Conservation (phyloP, 2,797 vertebrate genomes). For the Schizopygopsis pylzovi region DNA sequence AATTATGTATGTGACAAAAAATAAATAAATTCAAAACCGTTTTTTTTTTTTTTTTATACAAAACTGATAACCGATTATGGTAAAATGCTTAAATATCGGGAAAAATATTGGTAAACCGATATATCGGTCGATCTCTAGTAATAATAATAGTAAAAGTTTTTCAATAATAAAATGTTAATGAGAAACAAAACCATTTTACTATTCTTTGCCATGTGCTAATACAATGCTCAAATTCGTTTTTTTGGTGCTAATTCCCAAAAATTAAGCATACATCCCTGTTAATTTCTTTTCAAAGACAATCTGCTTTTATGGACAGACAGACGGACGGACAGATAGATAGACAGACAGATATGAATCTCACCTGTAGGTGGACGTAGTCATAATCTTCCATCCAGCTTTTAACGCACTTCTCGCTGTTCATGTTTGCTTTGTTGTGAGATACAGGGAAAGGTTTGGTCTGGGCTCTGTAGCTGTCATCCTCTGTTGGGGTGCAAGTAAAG, state of each 20-base stretch:
- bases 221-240: no score
- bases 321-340: not conserved
- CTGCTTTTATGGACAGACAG: not conserved
- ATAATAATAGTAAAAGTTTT: not conserved
- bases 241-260: not conserved
- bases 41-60: no score
- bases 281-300: no score
- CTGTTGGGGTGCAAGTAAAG: constrained; percentile 69
- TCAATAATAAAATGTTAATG: not conserved
- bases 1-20: no score
- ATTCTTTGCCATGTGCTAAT: not conserved
- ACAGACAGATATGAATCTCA: constrained; percentile 58
- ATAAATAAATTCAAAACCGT: no score
- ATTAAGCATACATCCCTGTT: not conserved
- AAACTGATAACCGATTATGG: no score
- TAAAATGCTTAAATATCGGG: no score
- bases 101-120: no score
- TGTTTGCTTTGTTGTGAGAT: constrained; percentile 78
- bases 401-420: constrained; percentile 84
- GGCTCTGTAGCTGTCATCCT: constrained; percentile 73
- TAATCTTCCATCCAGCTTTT: constrained; percentile 99
- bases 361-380: constrained; percentile 97
- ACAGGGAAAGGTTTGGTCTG: constrained; percentile 76
- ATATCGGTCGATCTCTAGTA: no score
- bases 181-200: not conserved